These are phyloP conservation scores for Gobio gobio DNA, from an alignment of 2,113 vertebrate species.

Conservation along the genomic window DNA sequence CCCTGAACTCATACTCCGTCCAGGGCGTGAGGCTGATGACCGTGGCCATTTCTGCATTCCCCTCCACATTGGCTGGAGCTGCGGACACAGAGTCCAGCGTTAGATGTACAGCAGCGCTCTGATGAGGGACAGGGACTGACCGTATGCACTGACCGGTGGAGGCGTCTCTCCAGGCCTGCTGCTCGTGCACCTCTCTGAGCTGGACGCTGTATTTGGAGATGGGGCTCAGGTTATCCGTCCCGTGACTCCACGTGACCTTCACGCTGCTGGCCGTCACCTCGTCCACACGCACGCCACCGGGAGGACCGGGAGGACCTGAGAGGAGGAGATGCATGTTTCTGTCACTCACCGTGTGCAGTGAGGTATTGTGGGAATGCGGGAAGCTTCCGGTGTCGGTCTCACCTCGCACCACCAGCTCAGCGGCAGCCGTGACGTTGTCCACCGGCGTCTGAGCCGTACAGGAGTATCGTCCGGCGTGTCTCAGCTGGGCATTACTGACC, in stretches of 20 bases:
- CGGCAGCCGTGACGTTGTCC: constrained; percentile 89
- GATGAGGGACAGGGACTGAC: too few species aligned
- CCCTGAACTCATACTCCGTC: constrained; percentile 96
- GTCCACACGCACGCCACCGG: constrained; percentile 87
- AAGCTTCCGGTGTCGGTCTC: constrained; percentile 57
- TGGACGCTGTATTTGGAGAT: constrained; percentile 96
- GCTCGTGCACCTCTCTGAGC: constrained; percentile 78
- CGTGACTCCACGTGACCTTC: constrained; percentile 90
- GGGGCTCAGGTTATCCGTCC: constrained; percentile 94
- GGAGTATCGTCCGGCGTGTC: constrained; percentile 87
- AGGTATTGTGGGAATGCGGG: background rate
- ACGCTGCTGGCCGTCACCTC: constrained; percentile 83
- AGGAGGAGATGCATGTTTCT: background rate
- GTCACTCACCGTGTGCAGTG: too few species aligned
- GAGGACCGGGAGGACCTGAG: constrained; percentile 93
- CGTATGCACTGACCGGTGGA: constrained; percentile 81
- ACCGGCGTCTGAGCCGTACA: constrained; percentile 94
- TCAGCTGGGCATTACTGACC: constrained; percentile 88
- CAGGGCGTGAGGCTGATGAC: constrained; percentile 91
- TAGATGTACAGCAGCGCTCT: background rate
- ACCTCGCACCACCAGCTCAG: constrained; percentile 94
- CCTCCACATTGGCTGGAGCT: constrained; percentile 91
- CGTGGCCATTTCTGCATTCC: constrained; percentile 87
- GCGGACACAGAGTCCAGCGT: constrained; percentile 35
- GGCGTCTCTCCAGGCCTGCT: constrained; percentile 88